Evolutionary conservation across 2,113 vertebrate species (phyloP).

Genomic region (Sturnus vulgaris): DNA sequence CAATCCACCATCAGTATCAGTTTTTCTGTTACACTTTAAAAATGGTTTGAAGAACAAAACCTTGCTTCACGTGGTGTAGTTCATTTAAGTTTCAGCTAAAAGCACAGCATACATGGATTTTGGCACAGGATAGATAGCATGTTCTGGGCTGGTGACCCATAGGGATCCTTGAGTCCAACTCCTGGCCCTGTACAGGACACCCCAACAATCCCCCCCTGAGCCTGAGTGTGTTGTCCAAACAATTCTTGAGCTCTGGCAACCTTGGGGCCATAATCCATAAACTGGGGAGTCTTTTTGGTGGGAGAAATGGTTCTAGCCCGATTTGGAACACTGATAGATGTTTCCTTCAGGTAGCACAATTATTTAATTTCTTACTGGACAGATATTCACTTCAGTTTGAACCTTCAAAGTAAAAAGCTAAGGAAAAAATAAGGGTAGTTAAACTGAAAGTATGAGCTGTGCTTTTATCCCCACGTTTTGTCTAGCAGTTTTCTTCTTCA

Average conservation of each 20-base stretch:
- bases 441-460: background rate
- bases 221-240: background rate
- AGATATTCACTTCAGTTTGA: background rate
- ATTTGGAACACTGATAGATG: background rate
- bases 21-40: background rate
- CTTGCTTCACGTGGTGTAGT: too few species aligned
- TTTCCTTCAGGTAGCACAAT: background rate
- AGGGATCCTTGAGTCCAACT: background rate
- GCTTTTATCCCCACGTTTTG: background rate
- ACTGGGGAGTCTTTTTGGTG: background rate
- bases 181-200: background rate
- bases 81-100: background rate
- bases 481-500: background rate
- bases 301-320: background rate
- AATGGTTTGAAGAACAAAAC: background rate
- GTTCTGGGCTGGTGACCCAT: too few species aligned
- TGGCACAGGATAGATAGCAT: background rate
- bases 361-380: background rate
- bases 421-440: background rate
- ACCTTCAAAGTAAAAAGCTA: background rate
- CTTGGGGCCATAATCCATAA: fast-evolving
- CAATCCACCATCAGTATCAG: background rate
- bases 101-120: background rate
- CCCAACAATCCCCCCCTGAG: background rate
- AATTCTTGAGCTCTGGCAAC: background rate